phyloP scores from a whole-genome alignment of 2,113 vertebrate genomes.

The Campylomormyrus tamandua region DNA sequence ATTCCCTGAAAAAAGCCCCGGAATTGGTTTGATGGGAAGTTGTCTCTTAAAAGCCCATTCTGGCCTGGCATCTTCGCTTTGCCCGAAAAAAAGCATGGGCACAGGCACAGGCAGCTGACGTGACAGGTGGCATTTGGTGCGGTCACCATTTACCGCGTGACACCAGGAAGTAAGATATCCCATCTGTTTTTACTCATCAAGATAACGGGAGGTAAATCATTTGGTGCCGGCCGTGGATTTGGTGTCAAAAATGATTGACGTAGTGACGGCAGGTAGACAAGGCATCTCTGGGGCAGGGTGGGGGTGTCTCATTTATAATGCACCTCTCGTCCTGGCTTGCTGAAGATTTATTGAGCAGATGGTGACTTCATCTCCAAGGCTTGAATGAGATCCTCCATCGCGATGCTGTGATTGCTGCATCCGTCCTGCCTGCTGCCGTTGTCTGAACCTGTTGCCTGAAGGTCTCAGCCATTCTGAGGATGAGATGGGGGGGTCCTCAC shows the following conservation, averaged over 20 bases:
- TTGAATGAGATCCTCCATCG: background rate
- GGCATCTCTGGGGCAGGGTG: background rate
- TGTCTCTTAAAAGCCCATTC: background rate
- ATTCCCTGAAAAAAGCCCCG: background rate
- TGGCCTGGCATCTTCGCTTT: background rate
- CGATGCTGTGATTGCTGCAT: background rate
- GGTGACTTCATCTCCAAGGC: background rate
- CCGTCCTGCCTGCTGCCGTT: background rate
- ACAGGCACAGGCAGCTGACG: background rate
- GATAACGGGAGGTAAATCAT: background rate
- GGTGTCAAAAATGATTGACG: background rate
- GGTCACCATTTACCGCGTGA: background rate
- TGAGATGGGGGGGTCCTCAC: background rate
- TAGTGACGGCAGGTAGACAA: background rate
- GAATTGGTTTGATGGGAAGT: background rate
- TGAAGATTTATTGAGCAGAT: background rate
- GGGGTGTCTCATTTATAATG: background rate
- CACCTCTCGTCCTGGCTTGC: background rate
- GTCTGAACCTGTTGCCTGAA: background rate
- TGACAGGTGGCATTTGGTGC: background rate
- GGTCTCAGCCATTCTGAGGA: background rate
- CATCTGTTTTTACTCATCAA: background rate
- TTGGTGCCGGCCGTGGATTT: background rate
- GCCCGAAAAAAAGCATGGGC: background rate
- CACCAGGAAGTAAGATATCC: background rate